Conservation (phyloP, 1,140 invertebrate genomes). For the Triops longicaudatus region DNA sequence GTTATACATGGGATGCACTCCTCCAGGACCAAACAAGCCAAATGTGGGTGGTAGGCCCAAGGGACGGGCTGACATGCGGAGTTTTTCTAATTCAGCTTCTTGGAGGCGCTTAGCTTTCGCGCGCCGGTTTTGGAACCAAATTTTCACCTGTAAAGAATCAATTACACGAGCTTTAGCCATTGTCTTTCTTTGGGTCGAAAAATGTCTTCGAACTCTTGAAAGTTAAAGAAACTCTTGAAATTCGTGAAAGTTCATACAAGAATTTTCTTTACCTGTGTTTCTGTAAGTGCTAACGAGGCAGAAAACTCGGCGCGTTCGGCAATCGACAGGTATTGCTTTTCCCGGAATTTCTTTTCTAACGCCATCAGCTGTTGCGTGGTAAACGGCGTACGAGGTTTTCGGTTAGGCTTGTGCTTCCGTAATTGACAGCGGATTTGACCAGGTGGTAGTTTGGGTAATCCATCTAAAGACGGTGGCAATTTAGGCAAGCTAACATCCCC, state of each 20-base stretch:
- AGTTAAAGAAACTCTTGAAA: too few relatives aligned
- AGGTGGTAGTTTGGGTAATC: slow-evolving; percentile 36
- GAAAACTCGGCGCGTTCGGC: slow-evolving; percentile 58
- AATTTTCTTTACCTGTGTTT: slow-evolving; percentile 48
- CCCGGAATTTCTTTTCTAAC: slow-evolving; percentile 54
- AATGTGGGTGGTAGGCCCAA: slow-evolving; percentile 35
- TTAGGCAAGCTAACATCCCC: slow-evolving; percentile 13
- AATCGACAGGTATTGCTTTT: slow-evolving; percentile 57
- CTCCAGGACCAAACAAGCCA: slow-evolving; percentile 31
- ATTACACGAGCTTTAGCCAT: neutral
- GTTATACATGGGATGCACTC: slow-evolving; percentile 21
- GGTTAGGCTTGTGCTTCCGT: slow-evolving; percentile 57
- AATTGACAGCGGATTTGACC: slow-evolving; percentile 50
- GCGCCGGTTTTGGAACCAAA: slow-evolving; percentile 54
- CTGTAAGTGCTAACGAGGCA: slow-evolving; percentile 50
- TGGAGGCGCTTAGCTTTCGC: slow-evolving; percentile 52
- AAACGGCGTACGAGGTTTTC: slow-evolving; percentile 59
- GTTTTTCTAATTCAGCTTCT: slow-evolving; percentile 48
- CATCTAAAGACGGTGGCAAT: slow-evolving; percentile 23
- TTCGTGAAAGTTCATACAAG: neutral
- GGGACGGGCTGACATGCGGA: slow-evolving; percentile 42
- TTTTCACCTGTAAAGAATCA: slow-evolving; percentile 44
- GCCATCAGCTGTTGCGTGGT: slow-evolving; percentile 55
- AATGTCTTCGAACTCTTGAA: too few relatives aligned
- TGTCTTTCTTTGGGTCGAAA: neutral